Evolutionary conservation across 1,140 invertebrate species (phyloP).

Genomic region (Andricus grossulariae): DNA sequence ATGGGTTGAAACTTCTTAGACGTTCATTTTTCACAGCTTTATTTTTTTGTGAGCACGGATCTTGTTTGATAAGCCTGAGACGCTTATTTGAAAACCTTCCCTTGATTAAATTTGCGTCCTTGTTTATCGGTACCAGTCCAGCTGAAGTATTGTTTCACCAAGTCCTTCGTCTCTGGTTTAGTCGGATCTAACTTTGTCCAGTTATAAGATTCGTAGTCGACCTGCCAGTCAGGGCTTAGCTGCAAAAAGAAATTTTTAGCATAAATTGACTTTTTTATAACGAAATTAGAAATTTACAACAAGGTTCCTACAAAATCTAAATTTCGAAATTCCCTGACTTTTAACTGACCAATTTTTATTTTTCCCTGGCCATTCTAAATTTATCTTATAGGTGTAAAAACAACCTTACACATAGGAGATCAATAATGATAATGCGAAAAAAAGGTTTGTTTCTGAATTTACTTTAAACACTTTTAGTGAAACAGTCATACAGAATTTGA

Average conservation of each 20-base stretch:
- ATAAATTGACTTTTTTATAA: too few species aligned
- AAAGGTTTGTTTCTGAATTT: too few species aligned
- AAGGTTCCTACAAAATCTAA: too few species aligned
- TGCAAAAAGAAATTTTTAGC: constrained; percentile 78
- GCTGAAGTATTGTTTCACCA: constrained; percentile 94
- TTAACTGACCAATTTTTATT: too few species aligned
- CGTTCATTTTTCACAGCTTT: constrained; percentile 48
- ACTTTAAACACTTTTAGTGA: too few species aligned
- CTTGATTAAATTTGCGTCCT: constrained; percentile 96
- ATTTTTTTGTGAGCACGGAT: constrained; percentile 51
- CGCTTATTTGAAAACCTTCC: constrained; percentile 99
- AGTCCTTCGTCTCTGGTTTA: constrained; percentile 89
- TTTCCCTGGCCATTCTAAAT: too few species aligned
- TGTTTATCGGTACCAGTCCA: constrained; percentile 93
- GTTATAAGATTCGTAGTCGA: constrained; percentile 97
- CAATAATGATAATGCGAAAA: too few species aligned
- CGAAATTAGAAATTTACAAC: too few species aligned
- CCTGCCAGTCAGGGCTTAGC: constrained; percentile 93
- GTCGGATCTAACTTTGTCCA: constrained; percentile 97
- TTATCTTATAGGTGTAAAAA: too few species aligned
- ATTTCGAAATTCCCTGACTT: too few species aligned
- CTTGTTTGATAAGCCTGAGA: constrained; percentile 51
- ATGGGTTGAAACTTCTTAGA: neutral
- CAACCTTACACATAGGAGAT: too few species aligned
- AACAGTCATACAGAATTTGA: too few species aligned